Evolutionary conservation across 2,888 invertebrate species (phyloP).

Genomic region (Lasioglossum calceatum): DNA sequence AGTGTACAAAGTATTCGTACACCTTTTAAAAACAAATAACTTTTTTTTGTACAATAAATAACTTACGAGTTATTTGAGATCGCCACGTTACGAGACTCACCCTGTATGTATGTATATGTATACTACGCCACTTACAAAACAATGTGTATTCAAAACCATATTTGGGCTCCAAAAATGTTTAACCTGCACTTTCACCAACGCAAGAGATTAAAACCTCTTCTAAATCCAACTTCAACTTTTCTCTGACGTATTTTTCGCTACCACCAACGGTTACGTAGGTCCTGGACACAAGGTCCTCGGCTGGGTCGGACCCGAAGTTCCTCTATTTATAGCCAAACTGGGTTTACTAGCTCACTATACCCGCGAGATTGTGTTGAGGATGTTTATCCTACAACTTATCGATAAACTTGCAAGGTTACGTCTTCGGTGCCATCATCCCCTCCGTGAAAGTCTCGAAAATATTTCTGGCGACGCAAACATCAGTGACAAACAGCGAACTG

Average conservation of each 20-base stretch:
- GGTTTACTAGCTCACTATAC: not conserved
- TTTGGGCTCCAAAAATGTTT: too few relatives aligned
- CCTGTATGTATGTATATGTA: too few relatives aligned
- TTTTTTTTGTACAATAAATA: too few relatives aligned
- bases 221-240: not conserved
- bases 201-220: not conserved
- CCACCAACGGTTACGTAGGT: not conserved
- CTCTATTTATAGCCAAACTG: constrained; percentile 5
- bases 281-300: not conserved
- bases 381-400: constrained; percentile 4
- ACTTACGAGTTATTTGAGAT: too few relatives aligned
- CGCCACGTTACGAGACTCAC: too few relatives aligned
- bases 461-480: constrained; percentile 9
- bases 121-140: too few relatives aligned
- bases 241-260: not conserved
- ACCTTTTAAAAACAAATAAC: too few relatives aligned
- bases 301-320: not conserved
- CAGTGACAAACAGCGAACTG: not conserved
- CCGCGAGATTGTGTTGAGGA: not conserved
- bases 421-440: not conserved
- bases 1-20: too few relatives aligned
- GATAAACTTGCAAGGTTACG: not conserved
- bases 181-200: too few relatives aligned
- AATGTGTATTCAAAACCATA: too few relatives aligned
- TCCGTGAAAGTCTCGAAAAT: not conserved